Conservation (phyloP, 2,888 invertebrate species). For the Hirtodrosophila histrioides region DNA sequence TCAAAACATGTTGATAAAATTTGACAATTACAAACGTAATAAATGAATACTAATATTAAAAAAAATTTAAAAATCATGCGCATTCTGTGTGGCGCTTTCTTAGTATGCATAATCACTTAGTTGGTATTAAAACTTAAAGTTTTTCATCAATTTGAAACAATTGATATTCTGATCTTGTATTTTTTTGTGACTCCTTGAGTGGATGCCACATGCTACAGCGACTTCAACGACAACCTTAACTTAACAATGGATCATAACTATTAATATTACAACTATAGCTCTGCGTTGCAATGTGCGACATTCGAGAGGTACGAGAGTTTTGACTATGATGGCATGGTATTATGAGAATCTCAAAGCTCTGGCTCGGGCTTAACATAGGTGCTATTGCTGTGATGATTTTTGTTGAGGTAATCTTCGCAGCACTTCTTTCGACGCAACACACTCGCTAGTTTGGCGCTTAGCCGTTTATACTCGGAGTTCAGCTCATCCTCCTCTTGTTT, state of each 20-base stretch:
- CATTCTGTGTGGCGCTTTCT: slow-evolving; percentile 12
- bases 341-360: slow-evolving; percentile 59
- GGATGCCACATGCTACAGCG: slow-evolving; percentile 40
- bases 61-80: slow-evolving; percentile 23
- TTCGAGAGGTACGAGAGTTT: slow-evolving; percentile 54
- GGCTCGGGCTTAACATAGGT: slow-evolving; percentile 60
- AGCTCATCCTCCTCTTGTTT: slow-evolving; percentile 56
- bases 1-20: slow-evolving; percentile 48
- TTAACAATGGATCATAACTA: slow-evolving; percentile 36
- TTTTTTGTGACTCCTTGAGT: slow-evolving; percentile 31
- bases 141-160: slow-evolving; percentile 28
- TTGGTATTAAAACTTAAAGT: slow-evolving; percentile 26
- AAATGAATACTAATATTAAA: slow-evolving; percentile 34
- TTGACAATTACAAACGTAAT: slow-evolving; percentile 62
- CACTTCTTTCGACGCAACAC: not conserved
- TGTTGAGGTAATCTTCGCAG: slow-evolving; percentile 21
- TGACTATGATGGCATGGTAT: slow-evolving; percentile 54
- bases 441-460: slow-evolving; percentile 16
- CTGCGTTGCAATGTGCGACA: slow-evolving; percentile 60
- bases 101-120: slow-evolving; percentile 51
- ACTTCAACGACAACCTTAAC: slow-evolving; percentile 59
- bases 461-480: slow-evolving; percentile 16
- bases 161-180: slow-evolving; percentile 19
- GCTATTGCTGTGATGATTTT: slow-evolving; percentile 40
- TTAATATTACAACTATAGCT: slow-evolving; percentile 35